Conservation (phyloP, 2,113 vertebrate genomes). For the Noturus placidus region DNA sequence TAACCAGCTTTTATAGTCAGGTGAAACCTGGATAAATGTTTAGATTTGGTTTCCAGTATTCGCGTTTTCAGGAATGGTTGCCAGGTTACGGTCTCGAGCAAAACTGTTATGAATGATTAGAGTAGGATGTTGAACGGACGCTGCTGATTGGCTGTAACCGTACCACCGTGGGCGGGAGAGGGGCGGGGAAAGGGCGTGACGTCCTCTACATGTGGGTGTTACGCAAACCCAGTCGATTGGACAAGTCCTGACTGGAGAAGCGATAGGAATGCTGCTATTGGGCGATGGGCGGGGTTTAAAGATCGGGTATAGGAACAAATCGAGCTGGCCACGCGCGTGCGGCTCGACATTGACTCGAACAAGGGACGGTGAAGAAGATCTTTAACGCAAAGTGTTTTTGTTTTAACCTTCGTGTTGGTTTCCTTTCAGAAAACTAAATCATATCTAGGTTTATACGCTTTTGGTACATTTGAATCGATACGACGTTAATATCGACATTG, state of each 20-base stretch:
- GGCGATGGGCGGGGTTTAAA: constrained; percentile 57
- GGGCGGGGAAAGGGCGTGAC: constrained; percentile 46
- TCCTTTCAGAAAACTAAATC: not conserved
- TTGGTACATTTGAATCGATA: not conserved
- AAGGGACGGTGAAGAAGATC: not conserved
- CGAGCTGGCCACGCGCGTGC: constrained; percentile 18
- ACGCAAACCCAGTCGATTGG: constrained; percentile 56
- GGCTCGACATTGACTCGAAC: constrained; percentile 3
- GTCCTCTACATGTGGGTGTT: constrained; percentile 64
- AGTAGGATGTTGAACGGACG: constrained; percentile 41
- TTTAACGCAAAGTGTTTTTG: not conserved
- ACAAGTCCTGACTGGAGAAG: not conserved
- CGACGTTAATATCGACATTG: not conserved
- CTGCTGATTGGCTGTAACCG: constrained; percentile 35
- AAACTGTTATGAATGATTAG: constrained; percentile 74
- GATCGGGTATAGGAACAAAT: constrained; percentile 40
- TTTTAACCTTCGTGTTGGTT: not conserved
- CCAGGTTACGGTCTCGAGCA: constrained; percentile 1
- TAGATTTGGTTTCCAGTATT: not conserved
- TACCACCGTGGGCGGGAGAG: constrained; percentile 44
- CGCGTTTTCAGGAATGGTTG: constrained; percentile 16
- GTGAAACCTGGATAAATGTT: not conserved
- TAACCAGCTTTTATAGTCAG: not conserved
- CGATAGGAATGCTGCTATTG: constrained; percentile 57
- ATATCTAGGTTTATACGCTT: no score